phyloP scores from a whole-genome alignment of 2,888 invertebrate genomes.

The Thymelicus sylvestris region DNA sequence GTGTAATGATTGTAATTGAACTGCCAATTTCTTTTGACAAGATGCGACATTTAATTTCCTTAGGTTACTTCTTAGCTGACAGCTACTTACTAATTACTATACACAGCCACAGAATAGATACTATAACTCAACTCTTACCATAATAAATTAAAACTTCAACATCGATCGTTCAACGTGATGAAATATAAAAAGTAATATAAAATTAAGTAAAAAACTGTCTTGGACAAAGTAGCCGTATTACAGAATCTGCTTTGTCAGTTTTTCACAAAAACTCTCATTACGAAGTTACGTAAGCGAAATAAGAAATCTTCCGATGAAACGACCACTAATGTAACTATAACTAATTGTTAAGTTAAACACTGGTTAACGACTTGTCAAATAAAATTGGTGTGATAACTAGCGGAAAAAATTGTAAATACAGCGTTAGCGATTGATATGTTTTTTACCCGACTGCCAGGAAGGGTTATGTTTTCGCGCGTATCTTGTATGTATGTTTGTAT shows the following conservation, averaged over 20 bases:
- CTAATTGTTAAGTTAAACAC: conserved; percentile 1
- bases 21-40: neutral
- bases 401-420: conserved; percentile 4
- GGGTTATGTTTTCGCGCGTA: too few relatives aligned
- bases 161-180: neutral
- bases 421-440: too few relatives aligned
- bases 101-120: too few relatives aligned
- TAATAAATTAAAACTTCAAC: too few relatives aligned
- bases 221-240: neutral
- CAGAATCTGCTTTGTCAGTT: neutral
- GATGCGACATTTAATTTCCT: too few relatives aligned
- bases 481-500: too few relatives aligned
- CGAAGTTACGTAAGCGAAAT: neutral
- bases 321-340: conserved; percentile 2
- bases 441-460: too few relatives aligned
- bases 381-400: conserved; percentile 1
- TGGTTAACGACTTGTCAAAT: too few relatives aligned
- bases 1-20: neutral
- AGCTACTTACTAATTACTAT: too few relatives aligned
- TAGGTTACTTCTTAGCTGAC: too few relatives aligned
- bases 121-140: too few relatives aligned
- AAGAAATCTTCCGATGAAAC: neutral
- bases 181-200: neutral
- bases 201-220: neutral
- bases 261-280: neutral